Base-by-base conservation (phyloP, 2,113 vertebrate genomes). In the Burhinus oedicnemus region DNA sequence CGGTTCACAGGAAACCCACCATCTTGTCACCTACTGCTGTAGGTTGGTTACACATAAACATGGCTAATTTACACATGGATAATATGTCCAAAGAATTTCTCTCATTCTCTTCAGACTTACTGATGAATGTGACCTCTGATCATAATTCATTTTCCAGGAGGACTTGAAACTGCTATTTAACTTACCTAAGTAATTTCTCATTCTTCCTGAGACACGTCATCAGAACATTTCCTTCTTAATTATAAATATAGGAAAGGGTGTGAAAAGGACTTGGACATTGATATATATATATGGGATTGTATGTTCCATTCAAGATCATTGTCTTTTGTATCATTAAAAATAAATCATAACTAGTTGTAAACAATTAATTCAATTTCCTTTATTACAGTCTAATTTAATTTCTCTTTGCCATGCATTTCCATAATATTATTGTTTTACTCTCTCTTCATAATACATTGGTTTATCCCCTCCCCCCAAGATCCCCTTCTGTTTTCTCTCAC, bases 231-330 rank as follows among this genome's bases (percentile, higher is more conserved):
- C 97, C 97, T 98, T 97, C 82, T 92, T 95, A 94, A 93, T 93
- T 98, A 92, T 98, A 98, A 98, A 98, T 96, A 98, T 97, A 97
- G 98, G 98, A 98, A 98, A 98, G 98, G 97, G 97, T 96, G 98
- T 96, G 97, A 95, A 95, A 84, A 91, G 94, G 88, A 95, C 68
- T 89, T 89, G 95, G 91, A 89, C 84, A 61, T 91, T 97, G 96
- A 94, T 94, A 97, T 96, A 97, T 44, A 44, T 97, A 93, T 93
- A 98, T 97, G 97, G 82, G 79, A 86, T 87, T 95, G 74, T 81
- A 38, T 13, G 54, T 93, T 89, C 81, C 44, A 51, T 84, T 84
- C 51, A 55, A 86, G 58, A 95, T 85, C 65, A 71, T 93, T 83
- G 58, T 82, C 82, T 79, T 97, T 80, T 87, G 64, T 95, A 93